These are phyloP conservation scores for Drosophila recens DNA, from an alignment of 2,888 invertebrate species.

Conservation along the genomic window DNA sequence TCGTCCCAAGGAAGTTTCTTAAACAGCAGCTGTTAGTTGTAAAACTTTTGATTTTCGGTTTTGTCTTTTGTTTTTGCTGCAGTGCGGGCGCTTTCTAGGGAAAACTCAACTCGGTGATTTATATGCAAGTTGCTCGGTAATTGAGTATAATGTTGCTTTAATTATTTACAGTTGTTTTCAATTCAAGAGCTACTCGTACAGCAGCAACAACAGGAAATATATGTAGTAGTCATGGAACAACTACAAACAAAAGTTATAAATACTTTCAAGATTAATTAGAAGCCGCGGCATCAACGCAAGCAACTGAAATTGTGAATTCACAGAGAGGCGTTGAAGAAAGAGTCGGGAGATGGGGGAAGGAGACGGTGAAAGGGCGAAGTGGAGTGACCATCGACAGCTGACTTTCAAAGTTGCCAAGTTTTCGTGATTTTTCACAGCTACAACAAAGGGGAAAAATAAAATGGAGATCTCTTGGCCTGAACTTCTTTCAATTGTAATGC, in stretches of 20 bases:
- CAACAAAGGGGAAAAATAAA: conserved; percentile 10
- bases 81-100: conserved; percentile 7
- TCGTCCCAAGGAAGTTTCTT: conserved; percentile 42
- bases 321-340: not conserved
- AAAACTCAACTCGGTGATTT: conserved; percentile 50
- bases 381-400: conserved; percentile 44
- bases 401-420: conserved; percentile 53
- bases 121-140: conserved; percentile 71
- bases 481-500: conserved; percentile 28
- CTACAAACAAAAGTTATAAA: conserved; percentile 74
- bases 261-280: conserved; percentile 77
- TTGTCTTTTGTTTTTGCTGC: conserved; percentile 21
- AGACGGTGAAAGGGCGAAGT: not conserved
- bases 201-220: conserved; percentile 4
- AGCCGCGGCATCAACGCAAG: conserved; percentile 36
- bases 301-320: conserved; percentile 23
- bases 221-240: conserved; percentile 29
- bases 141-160: conserved; percentile 77
- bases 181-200: conserved; percentile 43
- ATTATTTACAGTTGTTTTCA: conserved; percentile 80
- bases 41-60: conserved; percentile 64
- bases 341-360: too few relatives aligned
- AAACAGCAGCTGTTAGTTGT: conserved; percentile 59
- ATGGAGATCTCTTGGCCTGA: conserved; percentile 4
- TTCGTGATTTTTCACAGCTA: conserved; percentile 50